Conservation (phyloP, 2,888 invertebrate species). For the Meteorus colon region DNA sequence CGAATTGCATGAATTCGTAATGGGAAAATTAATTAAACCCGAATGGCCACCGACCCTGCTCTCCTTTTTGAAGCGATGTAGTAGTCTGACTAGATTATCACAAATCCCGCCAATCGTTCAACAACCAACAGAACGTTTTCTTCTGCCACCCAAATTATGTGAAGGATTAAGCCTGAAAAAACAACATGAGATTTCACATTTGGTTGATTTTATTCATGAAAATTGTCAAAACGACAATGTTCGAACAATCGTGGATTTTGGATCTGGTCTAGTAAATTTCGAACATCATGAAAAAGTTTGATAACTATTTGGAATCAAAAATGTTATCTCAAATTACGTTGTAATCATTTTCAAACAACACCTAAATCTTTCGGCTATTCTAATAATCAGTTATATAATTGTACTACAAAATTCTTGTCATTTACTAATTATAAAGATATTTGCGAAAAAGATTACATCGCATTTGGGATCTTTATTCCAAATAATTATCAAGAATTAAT, state of each 20-base stretch:
- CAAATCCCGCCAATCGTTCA: neutral
- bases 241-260: slow-evolving; percentile 81
- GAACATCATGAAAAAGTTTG: slow-evolving; percentile 28
- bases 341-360: too few species aligned
- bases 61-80: slow-evolving; percentile 67
- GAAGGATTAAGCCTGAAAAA: slow-evolving; percentile 78
- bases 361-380: too few species aligned
- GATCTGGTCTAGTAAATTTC: slow-evolving; percentile 81
- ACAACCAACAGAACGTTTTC: slow-evolving; percentile 19
- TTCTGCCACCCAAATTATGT: slow-evolving; percentile 65
- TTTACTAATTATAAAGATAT: too few species aligned
- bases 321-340: too few species aligned
- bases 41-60: slow-evolving; percentile 72
- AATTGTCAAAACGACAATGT: slow-evolving; percentile 74
- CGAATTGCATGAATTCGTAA: slow-evolving; percentile 74
- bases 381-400: too few species aligned
- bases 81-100: slow-evolving; percentile 65
- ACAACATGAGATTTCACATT: slow-evolving; percentile 80
- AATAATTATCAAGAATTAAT: too few species aligned
- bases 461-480: too few species aligned
- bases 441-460: too few species aligned
- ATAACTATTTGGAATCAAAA: neutral
- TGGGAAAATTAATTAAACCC: slow-evolving; percentile 62
- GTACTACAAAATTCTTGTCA: too few species aligned
- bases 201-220: slow-evolving; percentile 76